A percentile compares a stretch with the other conserved stretches of the same genome.
Evolutionary conservation across 2,113 vertebrate genomes (phyloP).

Genomic region (Todiramphus saurophagus): DNA sequence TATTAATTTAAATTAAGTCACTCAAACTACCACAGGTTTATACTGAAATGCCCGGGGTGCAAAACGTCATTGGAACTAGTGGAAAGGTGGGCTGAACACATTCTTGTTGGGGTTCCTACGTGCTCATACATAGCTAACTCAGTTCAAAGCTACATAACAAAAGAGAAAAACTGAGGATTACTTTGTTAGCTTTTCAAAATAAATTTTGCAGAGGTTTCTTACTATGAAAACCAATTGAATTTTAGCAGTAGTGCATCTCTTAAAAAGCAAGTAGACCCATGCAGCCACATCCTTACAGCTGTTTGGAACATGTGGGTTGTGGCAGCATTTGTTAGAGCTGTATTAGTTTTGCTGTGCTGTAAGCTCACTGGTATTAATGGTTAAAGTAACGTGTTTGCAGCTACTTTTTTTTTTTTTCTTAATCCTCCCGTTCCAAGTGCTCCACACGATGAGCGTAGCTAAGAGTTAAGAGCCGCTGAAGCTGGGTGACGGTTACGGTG

Average conservation of each 20-base stretch:
- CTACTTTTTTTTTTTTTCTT: background rate
- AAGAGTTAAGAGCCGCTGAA: background rate
- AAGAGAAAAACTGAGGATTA: background rate
- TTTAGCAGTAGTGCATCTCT: rapidly evolving
- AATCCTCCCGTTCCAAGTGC: rapidly evolving
- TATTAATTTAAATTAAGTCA: too few species aligned
- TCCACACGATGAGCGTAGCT: rapidly evolving
- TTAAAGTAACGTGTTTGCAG: background rate
- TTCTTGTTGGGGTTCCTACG: background rate
- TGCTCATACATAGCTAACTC: rapidly evolving
- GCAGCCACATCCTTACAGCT: rapidly evolving
- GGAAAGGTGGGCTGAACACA: rapidly evolving
- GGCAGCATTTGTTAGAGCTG: background rate
- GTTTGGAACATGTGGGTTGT: background rate
- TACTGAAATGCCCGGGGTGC: rapidly evolving
- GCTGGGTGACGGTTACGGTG: background rate
- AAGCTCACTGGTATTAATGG: rapidly evolving
- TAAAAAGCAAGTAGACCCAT: rapidly evolving
- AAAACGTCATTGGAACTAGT: background rate
- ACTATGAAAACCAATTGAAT: rapidly evolving
- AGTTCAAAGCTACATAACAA: background rate
- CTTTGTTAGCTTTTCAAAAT: background rate
- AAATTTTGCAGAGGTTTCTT: background rate
- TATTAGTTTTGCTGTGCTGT: background rate
- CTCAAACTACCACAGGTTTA: too few species aligned